A percentile compares a stretch with the other conserved stretches of the same genome.
Evolutionary conservation across 2,888 invertebrate genomes (phyloP).

Genomic region (Vesta saturnalis): DNA sequence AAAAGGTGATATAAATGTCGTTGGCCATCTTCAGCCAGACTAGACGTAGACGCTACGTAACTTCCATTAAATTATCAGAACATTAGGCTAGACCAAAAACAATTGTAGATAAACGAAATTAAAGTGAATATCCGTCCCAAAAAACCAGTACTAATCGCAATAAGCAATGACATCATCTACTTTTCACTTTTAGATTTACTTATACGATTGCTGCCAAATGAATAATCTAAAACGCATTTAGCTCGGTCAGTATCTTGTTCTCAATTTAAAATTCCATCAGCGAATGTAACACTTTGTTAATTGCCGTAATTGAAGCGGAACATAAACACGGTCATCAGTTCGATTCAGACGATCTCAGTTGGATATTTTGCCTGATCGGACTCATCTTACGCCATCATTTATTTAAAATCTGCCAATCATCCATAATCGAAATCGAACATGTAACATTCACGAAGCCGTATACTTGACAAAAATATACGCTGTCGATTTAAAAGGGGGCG

Average conservation of each 20-base stretch:
- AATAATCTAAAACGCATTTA: constrained; percentile 11
- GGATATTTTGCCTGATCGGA: not conserved
- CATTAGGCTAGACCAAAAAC: constrained; percentile 5
- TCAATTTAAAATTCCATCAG: constrained; percentile 12
- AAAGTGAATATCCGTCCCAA: not conserved
- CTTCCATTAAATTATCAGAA: not conserved
- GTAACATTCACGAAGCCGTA: not conserved
- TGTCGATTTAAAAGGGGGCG: not conserved
- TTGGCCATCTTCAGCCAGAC: constrained; percentile 4
- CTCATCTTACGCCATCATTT: not conserved
- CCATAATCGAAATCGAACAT: constrained; percentile 3
- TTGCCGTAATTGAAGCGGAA: constrained; percentile 21
- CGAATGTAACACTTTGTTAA: constrained; percentile 21
- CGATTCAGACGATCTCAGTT: constrained; percentile 2
- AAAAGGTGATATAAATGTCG: constrained; percentile 15
- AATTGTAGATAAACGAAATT: constrained; percentile 6
- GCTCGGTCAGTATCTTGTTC: not conserved
- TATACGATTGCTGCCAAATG: not conserved
- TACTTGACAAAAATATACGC: not conserved
- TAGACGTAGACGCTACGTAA: not conserved
- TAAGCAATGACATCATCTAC: constrained; percentile 11
- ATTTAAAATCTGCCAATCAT: constrained; percentile 10
- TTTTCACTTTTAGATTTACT: not conserved
- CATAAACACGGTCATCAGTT: constrained; percentile 18
- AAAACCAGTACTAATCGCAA: not conserved